A percentile compares a stretch with the other conserved stretches of the same genome.
These are phyloP conservation scores for Drosophila yakuba DNA, from an alignment of 1,140 invertebrate genomes.

Conservation along the genomic window DNA sequence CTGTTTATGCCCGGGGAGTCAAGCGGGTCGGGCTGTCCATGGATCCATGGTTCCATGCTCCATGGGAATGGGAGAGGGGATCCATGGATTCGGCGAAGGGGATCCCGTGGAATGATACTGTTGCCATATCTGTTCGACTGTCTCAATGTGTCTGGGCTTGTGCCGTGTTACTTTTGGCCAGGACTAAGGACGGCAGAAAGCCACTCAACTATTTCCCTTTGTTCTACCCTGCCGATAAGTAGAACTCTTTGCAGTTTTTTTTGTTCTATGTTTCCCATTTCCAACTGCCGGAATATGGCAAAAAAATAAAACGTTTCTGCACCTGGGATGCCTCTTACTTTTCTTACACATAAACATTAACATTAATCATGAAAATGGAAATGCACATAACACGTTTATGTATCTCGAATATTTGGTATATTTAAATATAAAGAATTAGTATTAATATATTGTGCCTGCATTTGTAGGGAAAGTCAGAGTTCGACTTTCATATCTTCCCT, in stretches of 20 bases:
- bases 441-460: too few species aligned
- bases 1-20: slow-evolving; percentile 56
- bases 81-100: background rate
- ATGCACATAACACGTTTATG: too few species aligned
- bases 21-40: slow-evolving; percentile 17
- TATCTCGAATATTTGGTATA: too few species aligned
- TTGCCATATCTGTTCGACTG: slow-evolving; percentile 59
- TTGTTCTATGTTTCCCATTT: background rate
- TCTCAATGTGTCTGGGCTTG: slow-evolving; percentile 23
- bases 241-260: background rate
- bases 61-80: slow-evolving; percentile 4
- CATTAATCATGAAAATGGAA: too few species aligned
- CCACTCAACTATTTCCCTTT: slow-evolving; percentile 65
- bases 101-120: slow-evolving; percentile 61
- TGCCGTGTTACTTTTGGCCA: slow-evolving; percentile 49
- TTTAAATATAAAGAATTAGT: too few species aligned
- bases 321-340: too few species aligned
- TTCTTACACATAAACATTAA: too few species aligned
- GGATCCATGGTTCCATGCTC: background rate
- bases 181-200: slow-evolving; percentile 46
- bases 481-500: slow-evolving; percentile 13
- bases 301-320: too few species aligned
- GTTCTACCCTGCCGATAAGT: slow-evolving; percentile 28
- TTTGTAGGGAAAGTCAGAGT: background rate
- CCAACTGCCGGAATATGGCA: too few species aligned